Conservation (phyloP, 2,888 invertebrate genomes). For the Cantharis rustica region DNA sequence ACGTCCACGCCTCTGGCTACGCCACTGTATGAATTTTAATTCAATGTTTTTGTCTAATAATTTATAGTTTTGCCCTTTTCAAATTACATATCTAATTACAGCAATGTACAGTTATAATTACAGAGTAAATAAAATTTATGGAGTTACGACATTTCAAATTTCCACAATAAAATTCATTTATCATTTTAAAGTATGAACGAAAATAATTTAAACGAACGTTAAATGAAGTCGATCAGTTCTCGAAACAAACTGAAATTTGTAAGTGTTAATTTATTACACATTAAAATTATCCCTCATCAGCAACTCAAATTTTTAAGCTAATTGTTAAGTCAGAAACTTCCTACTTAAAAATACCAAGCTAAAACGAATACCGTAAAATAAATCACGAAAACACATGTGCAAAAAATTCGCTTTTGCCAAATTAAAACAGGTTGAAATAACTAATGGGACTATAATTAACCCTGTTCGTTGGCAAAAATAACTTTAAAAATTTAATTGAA, state of each 20-base stretch:
- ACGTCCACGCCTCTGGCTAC: neutral
- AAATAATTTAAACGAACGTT: neutral
- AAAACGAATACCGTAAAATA: neutral
- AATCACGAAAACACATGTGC: neutral
- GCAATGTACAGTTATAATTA: neutral
- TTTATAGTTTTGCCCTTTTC: neutral
- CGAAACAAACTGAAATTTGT: neutral
- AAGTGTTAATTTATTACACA: neutral
- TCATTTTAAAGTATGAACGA: neutral
- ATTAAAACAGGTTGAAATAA: neutral
- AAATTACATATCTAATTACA: neutral
- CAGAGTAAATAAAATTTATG: neutral
- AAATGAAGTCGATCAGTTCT: neutral
- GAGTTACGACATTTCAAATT: neutral
- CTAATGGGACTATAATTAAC: slow-evolving; percentile 14
- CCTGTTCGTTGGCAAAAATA: slow-evolving; percentile 10
- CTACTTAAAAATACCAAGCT: neutral
- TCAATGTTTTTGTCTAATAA: neutral
- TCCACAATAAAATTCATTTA: neutral
- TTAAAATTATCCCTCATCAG: neutral
- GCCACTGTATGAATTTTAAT: neutral
- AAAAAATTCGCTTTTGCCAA: neutral
- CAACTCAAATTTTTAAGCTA: neutral
- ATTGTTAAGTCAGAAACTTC: neutral
- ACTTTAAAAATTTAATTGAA: slow-evolving; percentile 7